Conservation (phyloP, 1,140 invertebrate species). For the Physella acuta region DNA sequence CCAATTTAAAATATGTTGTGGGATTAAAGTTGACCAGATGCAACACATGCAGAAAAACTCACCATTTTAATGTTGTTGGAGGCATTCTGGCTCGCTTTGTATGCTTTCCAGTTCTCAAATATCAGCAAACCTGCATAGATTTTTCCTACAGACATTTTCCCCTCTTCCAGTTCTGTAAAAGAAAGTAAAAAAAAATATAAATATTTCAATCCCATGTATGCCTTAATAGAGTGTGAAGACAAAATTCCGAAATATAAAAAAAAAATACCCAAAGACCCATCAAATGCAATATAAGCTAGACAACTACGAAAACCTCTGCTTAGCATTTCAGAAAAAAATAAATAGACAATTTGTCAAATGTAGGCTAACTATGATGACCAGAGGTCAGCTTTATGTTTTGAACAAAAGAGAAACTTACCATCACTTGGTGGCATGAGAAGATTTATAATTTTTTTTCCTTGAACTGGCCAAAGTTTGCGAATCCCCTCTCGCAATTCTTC, state of each 20-base stretch:
- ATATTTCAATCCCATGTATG: background rate
- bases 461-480: slow-evolving; percentile 95
- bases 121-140: slow-evolving; percentile 96
- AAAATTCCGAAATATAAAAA: too few relatives aligned
- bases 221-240: background rate
- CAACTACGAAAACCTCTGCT: background rate
- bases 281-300: too few relatives aligned
- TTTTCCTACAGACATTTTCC: slow-evolving; percentile 95
- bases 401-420: slow-evolving; percentile 66
- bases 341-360: background rate
- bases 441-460: slow-evolving; percentile 78
- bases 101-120: slow-evolving; percentile 90
- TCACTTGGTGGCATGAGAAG: slow-evolving; percentile 88
- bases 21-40: too few relatives aligned
- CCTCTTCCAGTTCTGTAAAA: slow-evolving; percentile 74
- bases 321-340: background rate
- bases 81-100: slow-evolving; percentile 55
- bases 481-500: slow-evolving; percentile 92
- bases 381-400: too few relatives aligned
- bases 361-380: too few relatives aligned
- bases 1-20: too few relatives aligned
- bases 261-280: too few relatives aligned
- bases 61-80: slow-evolving; percentile 48
- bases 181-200: slow-evolving; percentile 1
- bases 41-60: too few relatives aligned